Evolutionary conservation across 2,888 invertebrate genomes (phyloP), one percentile per base, ranked within the genome.

Genomic region (Dorcus parallelipipedus): DNA sequence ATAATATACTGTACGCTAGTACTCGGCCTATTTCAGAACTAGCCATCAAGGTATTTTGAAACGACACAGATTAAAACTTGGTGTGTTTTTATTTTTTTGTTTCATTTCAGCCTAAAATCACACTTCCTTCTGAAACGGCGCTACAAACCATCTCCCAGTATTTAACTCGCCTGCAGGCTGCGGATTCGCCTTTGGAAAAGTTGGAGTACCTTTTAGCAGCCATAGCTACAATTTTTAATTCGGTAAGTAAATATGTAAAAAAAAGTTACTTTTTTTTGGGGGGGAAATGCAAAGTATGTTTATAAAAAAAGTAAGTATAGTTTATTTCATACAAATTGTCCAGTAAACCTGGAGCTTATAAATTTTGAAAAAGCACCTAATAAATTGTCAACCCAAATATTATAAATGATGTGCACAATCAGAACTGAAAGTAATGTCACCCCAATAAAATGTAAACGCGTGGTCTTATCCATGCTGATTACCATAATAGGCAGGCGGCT

Each of bases 131-230:
- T 9, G 84, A 89, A 51, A 80, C 84, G 10, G 88, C 89, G 49
- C 79, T 95, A 75, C 87, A 89, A 52, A 84, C 86, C 63, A 93
- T 95, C 71, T 87, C 90, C 59, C 87, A 87, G 71, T 86, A 87
- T 76, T 85, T 97, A 72, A 83, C 87, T 61, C 87, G 89, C 68
- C 86, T 97, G 79, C 95, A 96, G 81, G 89, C 88, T 73, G 92
- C 95, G 23, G 95, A 95, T 77, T 90, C 95, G 33, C 97, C 97
- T 0, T 78, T 96, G 67, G 95, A 95, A 73, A 97, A 97, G 76
- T 81, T 97, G 63, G 95, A 97, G 78, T 87, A 93, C 71, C 86
- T 97, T 57, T 82, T 96, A n/a, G 88, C 90, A 52, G 90, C 93
- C 64, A 93, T 95, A 70, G 91, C 93, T 47, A 86, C 90, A 58